phyloP scores from a whole-genome alignment of 2,113 vertebrate genomes.

The Ibidorhyncha struthersii region DNA sequence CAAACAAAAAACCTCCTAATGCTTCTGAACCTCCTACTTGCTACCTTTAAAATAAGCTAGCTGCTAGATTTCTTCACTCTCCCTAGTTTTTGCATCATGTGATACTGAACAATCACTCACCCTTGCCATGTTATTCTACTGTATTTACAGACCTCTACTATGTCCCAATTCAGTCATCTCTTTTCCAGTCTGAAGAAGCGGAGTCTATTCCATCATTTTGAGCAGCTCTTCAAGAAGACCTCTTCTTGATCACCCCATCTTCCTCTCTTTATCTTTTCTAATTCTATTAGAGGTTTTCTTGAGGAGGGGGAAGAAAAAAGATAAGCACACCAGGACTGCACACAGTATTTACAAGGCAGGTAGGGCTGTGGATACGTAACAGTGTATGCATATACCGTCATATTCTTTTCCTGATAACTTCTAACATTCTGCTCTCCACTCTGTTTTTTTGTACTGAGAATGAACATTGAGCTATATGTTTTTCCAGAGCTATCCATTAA shows the following conservation, averaged over 20 bases:
- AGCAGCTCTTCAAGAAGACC: not conserved
- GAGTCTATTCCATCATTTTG: not conserved
- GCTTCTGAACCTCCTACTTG: not conserved
- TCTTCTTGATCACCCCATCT: not conserved
- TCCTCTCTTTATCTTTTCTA: not conserved
- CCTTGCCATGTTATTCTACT: not conserved
- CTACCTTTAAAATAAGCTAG: not conserved
- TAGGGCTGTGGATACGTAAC: rapidly evolving
- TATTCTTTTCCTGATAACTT: not conserved
- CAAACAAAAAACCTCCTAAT: not conserved
- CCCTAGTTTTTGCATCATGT: not conserved
- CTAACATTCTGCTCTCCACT: not conserved
- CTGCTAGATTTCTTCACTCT: not conserved
- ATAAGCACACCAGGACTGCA: not conserved
- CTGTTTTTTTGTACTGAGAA: not conserved
- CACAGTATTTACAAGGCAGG: not conserved
- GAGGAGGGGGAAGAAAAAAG: not conserved
- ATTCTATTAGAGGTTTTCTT: not conserved
- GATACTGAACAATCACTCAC: not conserved
- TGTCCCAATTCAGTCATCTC: not conserved
- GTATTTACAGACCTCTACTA: not conserved
- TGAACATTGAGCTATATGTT: not conserved
- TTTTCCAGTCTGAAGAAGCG: not conserved
- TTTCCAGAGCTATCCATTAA: not conserved
- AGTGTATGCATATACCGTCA: not conserved